These are phyloP conservation scores for Sitophilus oryzae DNA, from an alignment of 1,140 invertebrate genomes.

Conservation along the genomic window DNA sequence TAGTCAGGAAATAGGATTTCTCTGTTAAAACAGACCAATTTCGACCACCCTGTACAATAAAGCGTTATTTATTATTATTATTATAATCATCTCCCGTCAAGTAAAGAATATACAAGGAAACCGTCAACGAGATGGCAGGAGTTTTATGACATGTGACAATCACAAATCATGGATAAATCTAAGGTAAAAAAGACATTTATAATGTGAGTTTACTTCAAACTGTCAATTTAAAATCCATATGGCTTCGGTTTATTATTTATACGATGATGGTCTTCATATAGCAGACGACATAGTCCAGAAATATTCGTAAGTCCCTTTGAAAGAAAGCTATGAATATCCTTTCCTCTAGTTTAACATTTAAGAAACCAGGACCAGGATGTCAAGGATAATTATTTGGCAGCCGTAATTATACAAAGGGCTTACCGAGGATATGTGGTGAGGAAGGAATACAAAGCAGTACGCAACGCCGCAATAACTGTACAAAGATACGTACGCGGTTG, in stretches of 20 bases:
- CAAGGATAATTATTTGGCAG: constrained; percentile 21
- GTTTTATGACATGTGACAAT: too few relatives aligned
- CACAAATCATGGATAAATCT: neutral
- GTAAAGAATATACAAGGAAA: too few relatives aligned
- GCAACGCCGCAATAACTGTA: constrained; percentile 16
- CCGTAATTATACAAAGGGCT: constrained; percentile 22
- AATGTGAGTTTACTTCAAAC: too few relatives aligned
- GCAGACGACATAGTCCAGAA: constrained; percentile 20
- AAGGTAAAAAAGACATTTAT: too few relatives aligned
- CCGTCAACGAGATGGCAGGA: too few relatives aligned
- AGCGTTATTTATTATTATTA: too few relatives aligned
- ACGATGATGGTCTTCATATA: constrained; percentile 25
- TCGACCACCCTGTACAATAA: too few relatives aligned
- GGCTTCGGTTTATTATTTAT: constrained; percentile 31
- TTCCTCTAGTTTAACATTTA: neutral
- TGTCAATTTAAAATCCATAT: too few relatives aligned
- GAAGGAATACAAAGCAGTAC: constrained; percentile 9
- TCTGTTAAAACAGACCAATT: too few relatives aligned
- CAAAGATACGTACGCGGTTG: constrained; percentile 29
- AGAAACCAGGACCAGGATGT: constrained; percentile 14
- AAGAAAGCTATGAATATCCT: neutral
- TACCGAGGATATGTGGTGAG: constrained; percentile 17
- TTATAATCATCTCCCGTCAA: too few relatives aligned
- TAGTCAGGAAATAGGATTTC: too few relatives aligned
- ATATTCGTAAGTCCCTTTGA: constrained; percentile 23